Evolutionary conservation across 2,797 vertebrate genomes (phyloP).

Genomic region (Syngnathus acus): DNA sequence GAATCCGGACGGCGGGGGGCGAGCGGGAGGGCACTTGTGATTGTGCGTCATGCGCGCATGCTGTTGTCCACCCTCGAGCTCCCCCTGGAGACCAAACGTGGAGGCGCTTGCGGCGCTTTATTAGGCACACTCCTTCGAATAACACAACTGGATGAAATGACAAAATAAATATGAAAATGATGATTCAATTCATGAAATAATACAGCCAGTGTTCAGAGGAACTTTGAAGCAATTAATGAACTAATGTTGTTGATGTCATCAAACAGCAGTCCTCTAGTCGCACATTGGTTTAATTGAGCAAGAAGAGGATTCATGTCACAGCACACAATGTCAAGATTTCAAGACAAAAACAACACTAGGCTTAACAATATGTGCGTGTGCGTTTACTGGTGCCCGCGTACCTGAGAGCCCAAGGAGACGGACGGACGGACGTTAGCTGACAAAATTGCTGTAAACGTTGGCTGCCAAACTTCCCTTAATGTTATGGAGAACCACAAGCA

Average conservation of each 20-base stretch:
- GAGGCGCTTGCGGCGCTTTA: not conserved
- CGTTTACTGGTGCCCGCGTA: not conserved
- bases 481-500: not conserved
- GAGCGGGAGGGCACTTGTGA: constrained; percentile 14
- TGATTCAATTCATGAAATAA: no score
- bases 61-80: not conserved
- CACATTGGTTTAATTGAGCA: constrained; percentile 48
- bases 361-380: not conserved
- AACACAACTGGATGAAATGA: no score
- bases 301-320: constrained; percentile 43
- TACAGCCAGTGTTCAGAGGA: no score
- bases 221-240: no score
- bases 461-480: not conserved
- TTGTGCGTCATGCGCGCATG: not conserved
- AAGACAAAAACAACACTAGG: not conserved
- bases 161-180: no score
- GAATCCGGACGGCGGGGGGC: constrained; percentile 48
- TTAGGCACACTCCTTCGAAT: no score
- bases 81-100: constrained; percentile 10
- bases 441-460: constrained; percentile 8
- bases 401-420: constrained; percentile 5
- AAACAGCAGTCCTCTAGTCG: constrained; percentile 8
- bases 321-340: constrained; percentile 25
- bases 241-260: no score
- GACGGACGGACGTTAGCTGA: not conserved